A percentile compares a stretch with the other conserved stretches of the same genome.
Conservation (phyloP, 2,113 vertebrate species). For the Atlantisia rogersi region DNA sequence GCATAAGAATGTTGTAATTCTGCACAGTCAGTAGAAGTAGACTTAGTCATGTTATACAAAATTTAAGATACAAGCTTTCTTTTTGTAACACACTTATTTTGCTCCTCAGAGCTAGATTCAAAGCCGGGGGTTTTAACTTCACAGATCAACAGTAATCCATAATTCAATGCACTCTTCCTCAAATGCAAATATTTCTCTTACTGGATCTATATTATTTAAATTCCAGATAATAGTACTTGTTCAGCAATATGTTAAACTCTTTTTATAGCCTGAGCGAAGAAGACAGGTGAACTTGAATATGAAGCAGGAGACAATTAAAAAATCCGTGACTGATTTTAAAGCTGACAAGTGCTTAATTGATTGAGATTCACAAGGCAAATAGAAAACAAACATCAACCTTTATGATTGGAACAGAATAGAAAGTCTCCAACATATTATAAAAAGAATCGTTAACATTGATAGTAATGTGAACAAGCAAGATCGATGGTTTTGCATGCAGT, state of each 20-base stretch:
- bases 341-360: background rate
- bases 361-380: constrained; percentile 8
- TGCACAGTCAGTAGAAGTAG: background rate
- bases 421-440: background rate
- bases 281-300: constrained; percentile 35
- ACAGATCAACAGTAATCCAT: constrained; percentile 31
- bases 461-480: constrained; percentile 9
- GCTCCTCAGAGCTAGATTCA: background rate
- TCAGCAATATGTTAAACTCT: constrained; percentile 47
- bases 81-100: constrained; percentile 28
- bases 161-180: background rate
- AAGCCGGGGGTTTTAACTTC: background rate
- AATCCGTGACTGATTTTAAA: constrained; percentile 31
- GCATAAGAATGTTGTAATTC: background rate
- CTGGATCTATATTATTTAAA: constrained; percentile 50
- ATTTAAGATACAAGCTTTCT: background rate
- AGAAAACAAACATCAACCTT: background rate
- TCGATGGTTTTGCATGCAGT: background rate
- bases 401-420: background rate
- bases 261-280: constrained; percentile 21
- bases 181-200: constrained; percentile 35
- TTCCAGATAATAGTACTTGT: constrained; percentile 20
- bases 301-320: constrained; percentile 43
- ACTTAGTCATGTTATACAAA: background rate
- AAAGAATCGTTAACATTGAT: background rate